Evolutionary conservation across 2,113 vertebrate species (phyloP).

Genomic region (Pagrus major): DNA sequence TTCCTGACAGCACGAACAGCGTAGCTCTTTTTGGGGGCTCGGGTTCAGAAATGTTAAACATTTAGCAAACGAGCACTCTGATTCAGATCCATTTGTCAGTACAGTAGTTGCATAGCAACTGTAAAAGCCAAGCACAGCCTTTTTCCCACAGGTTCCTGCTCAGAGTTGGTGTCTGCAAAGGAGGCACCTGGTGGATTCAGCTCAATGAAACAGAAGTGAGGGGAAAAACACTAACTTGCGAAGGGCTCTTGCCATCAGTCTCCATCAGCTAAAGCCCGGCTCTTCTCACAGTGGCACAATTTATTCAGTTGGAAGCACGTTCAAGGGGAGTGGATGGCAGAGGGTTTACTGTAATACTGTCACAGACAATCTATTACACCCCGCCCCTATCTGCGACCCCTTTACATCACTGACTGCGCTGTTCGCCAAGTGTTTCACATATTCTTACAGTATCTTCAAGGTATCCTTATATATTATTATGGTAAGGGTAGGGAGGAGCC

Average conservation of each 20-base stretch:
- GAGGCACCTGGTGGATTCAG: conserved; percentile 22
- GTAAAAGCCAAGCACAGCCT: conserved; percentile 1
- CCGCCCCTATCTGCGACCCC: conserved; percentile 11
- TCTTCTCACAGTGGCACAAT: conserved; percentile 38
- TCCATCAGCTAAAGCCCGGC: conserved; percentile 45
- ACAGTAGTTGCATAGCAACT: conserved; percentile 61
- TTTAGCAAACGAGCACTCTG: conserved; percentile 17
- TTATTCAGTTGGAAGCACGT: conserved; percentile 28
- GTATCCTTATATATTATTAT: conserved; percentile 48
- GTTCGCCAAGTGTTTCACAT: conserved; percentile 44
- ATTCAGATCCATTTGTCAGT: conserved; percentile 27
- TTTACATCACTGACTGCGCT: conserved; percentile 41
- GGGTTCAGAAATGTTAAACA: conserved; percentile 43
- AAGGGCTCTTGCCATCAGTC: conserved; percentile 46
- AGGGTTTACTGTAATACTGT: conserved; percentile 49
- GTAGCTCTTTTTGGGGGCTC: conserved; percentile 31
- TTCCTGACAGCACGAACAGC: conserved; percentile 31
- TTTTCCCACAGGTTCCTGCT: conserved; percentile 28
- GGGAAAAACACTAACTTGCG: conserved; percentile 42
- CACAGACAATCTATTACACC: conserved; percentile 51
- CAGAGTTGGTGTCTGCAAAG: conserved; percentile 13
- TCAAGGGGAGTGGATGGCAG: conserved; percentile 30
- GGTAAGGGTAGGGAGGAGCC: conserved; percentile 34
- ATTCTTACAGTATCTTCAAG: conserved; percentile 43
- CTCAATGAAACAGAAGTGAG: conserved; percentile 38